Conservation (phyloP, 2,113 vertebrate genomes). For the Poecile atricapillus region DNA sequence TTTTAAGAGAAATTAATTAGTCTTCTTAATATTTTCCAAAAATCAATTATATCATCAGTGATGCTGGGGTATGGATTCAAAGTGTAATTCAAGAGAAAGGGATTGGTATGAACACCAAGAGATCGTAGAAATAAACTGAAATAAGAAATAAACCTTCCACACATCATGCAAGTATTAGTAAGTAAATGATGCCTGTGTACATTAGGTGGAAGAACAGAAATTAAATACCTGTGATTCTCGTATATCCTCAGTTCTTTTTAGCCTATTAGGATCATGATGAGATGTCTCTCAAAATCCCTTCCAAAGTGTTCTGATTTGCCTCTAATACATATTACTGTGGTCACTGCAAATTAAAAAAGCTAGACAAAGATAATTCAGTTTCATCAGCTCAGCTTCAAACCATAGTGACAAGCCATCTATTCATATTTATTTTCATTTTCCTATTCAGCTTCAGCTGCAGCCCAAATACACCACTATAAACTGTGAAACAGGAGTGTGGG, state of each 20-base stretch:
- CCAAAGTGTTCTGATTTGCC: slow-evolving; percentile 9
- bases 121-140: neutral
- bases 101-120: neutral
- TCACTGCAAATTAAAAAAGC: neutral
- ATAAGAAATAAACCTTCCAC: neutral
- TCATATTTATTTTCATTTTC: neutral
- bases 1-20: neutral
- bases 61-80: neutral
- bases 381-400: slow-evolving; percentile 6
- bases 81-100: neutral
- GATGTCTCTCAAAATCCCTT: slow-evolving; percentile 39
- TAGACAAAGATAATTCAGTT: neutral
- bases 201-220: neutral
- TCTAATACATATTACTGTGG: slow-evolving; percentile 30
- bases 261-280: slow-evolving; percentile 16
- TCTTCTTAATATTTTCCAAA: neutral
- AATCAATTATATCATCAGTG: neutral
- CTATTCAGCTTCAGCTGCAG: neutral
- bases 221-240: neutral
- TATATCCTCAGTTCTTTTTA: neutral
- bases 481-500: neutral
- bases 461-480: neutral
- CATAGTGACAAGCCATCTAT: neutral
- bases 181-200: neutral
- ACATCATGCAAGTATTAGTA: neutral